phyloP scores from a whole-genome alignment of 1,140 invertebrate genomes.

The Drosophila nebulosa region DNA sequence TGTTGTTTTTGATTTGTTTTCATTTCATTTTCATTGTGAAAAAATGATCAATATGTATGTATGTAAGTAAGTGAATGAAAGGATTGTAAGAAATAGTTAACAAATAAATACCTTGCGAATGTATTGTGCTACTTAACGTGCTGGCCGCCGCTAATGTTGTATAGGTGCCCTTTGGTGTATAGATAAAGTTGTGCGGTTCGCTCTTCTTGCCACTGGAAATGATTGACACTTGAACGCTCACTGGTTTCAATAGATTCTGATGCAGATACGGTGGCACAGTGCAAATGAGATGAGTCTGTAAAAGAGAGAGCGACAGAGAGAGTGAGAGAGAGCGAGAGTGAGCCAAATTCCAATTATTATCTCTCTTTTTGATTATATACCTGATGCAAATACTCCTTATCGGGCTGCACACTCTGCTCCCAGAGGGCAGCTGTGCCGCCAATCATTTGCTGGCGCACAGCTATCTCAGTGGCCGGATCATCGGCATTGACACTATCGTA shows the following conservation, averaged over 20 bases:
- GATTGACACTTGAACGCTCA: conserved; percentile 89
- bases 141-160: conserved; percentile 74
- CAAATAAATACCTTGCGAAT: conserved; percentile 80
- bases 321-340: too few relatives aligned
- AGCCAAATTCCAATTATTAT: too few relatives aligned
- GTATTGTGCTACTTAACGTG: conserved; percentile 73
- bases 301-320: conserved; percentile 18
- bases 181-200: conserved; percentile 93
- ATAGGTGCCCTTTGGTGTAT: conserved; percentile 84
- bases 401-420: conserved; percentile 89
- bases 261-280: conserved; percentile 91
- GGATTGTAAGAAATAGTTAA: conserved; percentile 50
- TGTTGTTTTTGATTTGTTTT: too few relatives aligned
- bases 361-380: background rate
- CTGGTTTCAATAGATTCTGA: conserved; percentile 85
- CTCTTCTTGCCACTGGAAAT: conserved; percentile 93
- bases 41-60: background rate
- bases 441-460: conserved; percentile 58
- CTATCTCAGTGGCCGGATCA: conserved; percentile 65
- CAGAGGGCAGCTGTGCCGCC: conserved; percentile 83
- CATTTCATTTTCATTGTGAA: background rate
- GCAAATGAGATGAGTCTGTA: conserved; percentile 95
- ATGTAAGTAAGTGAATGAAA: conserved; percentile 1
- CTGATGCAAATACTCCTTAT: conserved; percentile 92
- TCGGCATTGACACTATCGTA: conserved; percentile 76